A percentile compares a stretch with the other conserved stretches of the same genome.
These are phyloP conservation scores for Zaprionus lachaisei DNA, from an alignment of 1,140 invertebrate genomes.

Conservation along the genomic window DNA sequence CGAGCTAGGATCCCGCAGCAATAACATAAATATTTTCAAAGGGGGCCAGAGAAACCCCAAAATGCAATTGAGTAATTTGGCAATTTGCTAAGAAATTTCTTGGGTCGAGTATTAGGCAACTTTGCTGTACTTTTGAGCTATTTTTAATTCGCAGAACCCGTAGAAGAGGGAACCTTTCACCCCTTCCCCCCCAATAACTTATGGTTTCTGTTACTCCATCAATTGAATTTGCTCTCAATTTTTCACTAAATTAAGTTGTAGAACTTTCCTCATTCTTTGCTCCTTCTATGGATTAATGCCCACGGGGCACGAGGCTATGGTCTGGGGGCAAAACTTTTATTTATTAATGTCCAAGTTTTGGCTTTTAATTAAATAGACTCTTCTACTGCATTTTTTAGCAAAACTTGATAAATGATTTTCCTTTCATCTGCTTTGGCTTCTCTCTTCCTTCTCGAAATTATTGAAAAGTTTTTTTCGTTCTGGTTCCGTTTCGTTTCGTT, in stretches of 20 bases:
- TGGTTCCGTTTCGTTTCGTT: conserved; percentile 19
- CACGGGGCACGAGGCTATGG: neutral
- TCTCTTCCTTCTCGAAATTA: conserved; percentile 18
- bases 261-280: conserved; percentile 41
- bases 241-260: conserved; percentile 62
- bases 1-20: neutral
- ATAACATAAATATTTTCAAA: neutral
- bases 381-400: conserved; percentile 54
- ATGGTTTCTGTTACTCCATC: conserved; percentile 33
- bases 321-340: conserved; percentile 56
- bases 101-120: neutral
- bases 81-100: conserved; percentile 16
- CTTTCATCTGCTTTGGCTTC: conserved; percentile 16
- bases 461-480: conserved; percentile 39
- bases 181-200: conserved; percentile 4
- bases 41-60: neutral
- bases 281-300: conserved; percentile 33
- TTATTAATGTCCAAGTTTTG: conserved; percentile 73
- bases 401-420: conserved; percentile 72
- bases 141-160: neutral
- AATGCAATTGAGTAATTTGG: conserved; percentile 17
- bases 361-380: conserved; percentile 76
- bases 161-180: neutral
- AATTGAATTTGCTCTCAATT: conserved; percentile 70
- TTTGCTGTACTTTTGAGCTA: conserved; percentile 39